Conservation (phyloP, 2,888 invertebrate species). For the Apantesis nais region DNA sequence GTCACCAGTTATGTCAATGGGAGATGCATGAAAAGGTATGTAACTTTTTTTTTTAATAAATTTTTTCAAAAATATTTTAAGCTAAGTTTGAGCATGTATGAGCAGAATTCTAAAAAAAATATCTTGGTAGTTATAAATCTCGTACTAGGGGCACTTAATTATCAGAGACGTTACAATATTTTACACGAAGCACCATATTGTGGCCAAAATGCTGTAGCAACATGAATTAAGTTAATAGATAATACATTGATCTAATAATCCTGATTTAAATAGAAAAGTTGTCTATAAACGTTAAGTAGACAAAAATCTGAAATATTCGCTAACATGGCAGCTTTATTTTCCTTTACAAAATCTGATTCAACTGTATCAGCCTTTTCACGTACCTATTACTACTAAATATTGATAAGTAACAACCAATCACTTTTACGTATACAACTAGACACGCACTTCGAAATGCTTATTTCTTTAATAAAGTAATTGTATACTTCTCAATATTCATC, state of each 20-base stretch:
- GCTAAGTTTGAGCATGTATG: background rate
- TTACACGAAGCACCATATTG: conserved; percentile 45
- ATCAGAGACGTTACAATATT: conserved; percentile 24
- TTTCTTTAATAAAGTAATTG: background rate
- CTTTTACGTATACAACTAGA: conserved; percentile 11
- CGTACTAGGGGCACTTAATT: conserved; percentile 3
- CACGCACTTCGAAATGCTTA: background rate
- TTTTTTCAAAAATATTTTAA: background rate
- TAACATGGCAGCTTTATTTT: conserved; percentile 63
- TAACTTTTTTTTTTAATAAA: background rate
- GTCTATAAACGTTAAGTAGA: conserved; percentile 43
- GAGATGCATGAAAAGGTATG: background rate
- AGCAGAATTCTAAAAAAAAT: background rate
- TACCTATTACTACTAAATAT: conserved; percentile 81
- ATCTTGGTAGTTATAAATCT: background rate
- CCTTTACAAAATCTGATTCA: conserved; percentile 73
- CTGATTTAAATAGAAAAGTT: conserved; percentile 47
- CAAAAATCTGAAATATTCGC: conserved; percentile 51
- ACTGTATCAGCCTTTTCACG: conserved; percentile 82
- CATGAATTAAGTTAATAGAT: conserved; percentile 20
- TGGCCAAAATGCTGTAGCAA: conserved; percentile 40
- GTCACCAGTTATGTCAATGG: too few relatives aligned
- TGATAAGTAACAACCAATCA: conserved; percentile 65
- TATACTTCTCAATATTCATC: background rate
- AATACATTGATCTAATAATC: conserved; percentile 42